phyloP scores from a whole-genome alignment of 1,140 invertebrate genomes.

The Solenopsis invicta region DNA sequence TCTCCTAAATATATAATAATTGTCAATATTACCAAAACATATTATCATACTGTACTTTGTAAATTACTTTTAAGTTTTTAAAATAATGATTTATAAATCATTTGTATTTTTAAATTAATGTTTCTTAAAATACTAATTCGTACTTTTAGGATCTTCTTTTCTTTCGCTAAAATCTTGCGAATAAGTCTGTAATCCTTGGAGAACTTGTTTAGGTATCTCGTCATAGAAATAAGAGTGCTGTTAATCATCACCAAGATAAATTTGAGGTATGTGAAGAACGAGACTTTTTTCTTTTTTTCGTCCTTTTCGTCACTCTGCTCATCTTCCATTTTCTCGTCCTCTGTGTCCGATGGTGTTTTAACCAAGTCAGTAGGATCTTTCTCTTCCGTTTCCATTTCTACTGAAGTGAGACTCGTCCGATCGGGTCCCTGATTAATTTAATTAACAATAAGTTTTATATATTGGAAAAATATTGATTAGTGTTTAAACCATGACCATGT shows the following conservation, averaged over 20 bases:
- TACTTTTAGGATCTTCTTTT: conserved; percentile 95
- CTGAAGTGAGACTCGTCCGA: conserved; percentile 76
- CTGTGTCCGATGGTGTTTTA: conserved; percentile 74
- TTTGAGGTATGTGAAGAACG: conserved; percentile 86
- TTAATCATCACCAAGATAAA: conserved; percentile 92
- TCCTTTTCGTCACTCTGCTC: conserved; percentile 69
- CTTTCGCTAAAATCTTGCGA: conserved; percentile 91
- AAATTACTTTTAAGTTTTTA: conserved; percentile 38
- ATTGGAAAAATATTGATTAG: not conserved
- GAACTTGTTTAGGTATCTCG: conserved; percentile 94
- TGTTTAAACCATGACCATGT: not conserved
- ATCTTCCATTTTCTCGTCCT: conserved; percentile 58
- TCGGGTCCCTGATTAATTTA: conserved; percentile 71
- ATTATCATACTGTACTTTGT: not conserved
- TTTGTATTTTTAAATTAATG: conserved; percentile 16
- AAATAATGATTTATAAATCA: conserved; percentile 42
- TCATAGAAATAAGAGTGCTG: conserved; percentile 95
- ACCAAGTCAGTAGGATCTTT: conserved; percentile 70
- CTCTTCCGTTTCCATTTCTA: conserved; percentile 76
- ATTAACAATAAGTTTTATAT: conserved; percentile 18
- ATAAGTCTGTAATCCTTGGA: conserved; percentile 98
- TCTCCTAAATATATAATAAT: conserved; percentile 87
- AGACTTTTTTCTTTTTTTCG: conserved; percentile 77
- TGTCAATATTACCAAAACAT: not conserved
- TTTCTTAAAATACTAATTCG: conserved; percentile 30